Evolutionary conservation across 2,797 vertebrate species (phyloP).

Genomic region (Iguana delicatissima): DNA sequence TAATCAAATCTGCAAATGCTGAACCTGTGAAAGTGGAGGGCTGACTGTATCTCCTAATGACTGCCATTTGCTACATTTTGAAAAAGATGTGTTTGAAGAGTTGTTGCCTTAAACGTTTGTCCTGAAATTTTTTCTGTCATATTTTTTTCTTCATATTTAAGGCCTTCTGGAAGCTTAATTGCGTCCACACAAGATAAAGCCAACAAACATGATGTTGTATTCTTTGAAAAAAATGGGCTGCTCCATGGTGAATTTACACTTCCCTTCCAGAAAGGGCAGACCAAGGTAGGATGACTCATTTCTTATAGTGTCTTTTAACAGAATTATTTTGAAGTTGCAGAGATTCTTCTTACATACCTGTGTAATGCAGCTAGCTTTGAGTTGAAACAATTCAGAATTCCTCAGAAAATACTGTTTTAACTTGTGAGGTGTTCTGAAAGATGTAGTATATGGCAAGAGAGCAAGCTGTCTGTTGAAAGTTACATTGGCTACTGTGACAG

Average conservation of each 20-base stretch:
- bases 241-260: constrained; percentile 95
- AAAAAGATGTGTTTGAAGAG: not conserved
- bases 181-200: constrained; percentile 90
- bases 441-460: not conserved
- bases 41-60: not conserved
- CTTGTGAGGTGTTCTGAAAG: not conserved
- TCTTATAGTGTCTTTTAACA: not conserved
- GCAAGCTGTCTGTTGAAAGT: not conserved
- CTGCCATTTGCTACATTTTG: not conserved
- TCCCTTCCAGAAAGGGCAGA: constrained; percentile 87
- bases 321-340: not conserved
- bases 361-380: not conserved
- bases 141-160: constrained; percentile 69
- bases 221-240: constrained; percentile 97
- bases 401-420: not conserved
- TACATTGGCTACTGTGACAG: not conserved
- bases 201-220: constrained; percentile 94
- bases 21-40: too few species aligned
- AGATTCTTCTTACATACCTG: not conserved
- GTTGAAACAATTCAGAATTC: not conserved
- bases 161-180: constrained; percentile 93
- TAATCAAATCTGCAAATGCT: too few species aligned
- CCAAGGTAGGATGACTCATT: constrained; percentile 80
- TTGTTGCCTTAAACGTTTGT: not conserved
- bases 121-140: not conserved